phyloP scores from a whole-genome alignment of 64 coral and sea anemone species.

The Montipora foliosa region DNA sequence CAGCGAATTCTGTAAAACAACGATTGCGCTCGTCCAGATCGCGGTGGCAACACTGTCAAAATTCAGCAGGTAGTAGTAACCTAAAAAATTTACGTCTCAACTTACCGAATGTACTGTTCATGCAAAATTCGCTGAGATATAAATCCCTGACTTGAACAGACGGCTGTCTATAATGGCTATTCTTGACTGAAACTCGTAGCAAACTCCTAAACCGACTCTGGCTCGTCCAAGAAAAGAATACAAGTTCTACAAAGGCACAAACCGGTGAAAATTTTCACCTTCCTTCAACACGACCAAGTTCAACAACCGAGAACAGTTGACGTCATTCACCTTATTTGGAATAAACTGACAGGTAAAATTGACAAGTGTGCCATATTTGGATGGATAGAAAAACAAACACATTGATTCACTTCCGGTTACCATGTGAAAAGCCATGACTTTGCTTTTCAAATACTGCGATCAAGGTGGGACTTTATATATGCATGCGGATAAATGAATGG shows the following conservation, averaged over 20 bases:
- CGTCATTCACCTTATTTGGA: constrained; percentile 90
- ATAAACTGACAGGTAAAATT: constrained; percentile 67
- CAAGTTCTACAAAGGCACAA: too few species aligned
- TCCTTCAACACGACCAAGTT: constrained; percentile 17
- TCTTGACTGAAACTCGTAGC: neutral
- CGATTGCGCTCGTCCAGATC: neutral
- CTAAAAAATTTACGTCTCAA: constrained; percentile 8
- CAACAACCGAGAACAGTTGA: constrained; percentile 68
- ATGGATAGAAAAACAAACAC: constrained; percentile 37
- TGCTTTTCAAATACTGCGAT: neutral
- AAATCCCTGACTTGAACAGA: neutral
- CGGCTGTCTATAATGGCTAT: neutral
- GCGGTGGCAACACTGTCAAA: constrained; percentile 54
- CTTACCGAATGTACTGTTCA: constrained; percentile 41
- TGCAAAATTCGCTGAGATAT: constrained; percentile 15
- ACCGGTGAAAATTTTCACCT: constrained; percentile 18
- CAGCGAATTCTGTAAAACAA: neutral
- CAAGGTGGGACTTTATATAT: too few species aligned
- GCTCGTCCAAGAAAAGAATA: neutral
- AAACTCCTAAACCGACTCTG: neutral
- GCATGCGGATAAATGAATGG: too few species aligned
- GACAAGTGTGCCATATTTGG: constrained; percentile 68
- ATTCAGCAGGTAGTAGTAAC: constrained; percentile 36
- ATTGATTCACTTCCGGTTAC: constrained; percentile 69
- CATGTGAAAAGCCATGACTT: neutral